Evolutionary conservation across 2,797 vertebrate species (phyloP), one percentile per base, ranked within the genome.

Genomic region (Cyclopterus lumpus): DNA sequence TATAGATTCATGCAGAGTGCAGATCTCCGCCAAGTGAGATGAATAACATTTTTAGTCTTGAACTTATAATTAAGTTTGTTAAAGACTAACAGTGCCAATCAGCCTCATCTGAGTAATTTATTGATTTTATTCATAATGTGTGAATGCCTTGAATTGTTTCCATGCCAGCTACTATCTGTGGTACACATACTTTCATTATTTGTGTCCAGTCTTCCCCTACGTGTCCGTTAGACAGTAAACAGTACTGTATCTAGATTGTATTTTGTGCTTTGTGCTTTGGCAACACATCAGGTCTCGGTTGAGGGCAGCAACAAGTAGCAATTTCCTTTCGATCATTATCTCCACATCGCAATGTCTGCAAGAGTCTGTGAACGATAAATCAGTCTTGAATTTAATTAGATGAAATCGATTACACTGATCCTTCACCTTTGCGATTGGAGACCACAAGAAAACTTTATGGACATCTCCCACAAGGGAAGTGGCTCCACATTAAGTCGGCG

Each of bases 381-480:
- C 68, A 68, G 60, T 74, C 49, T 63, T 63, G 51, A 59, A 69
- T 73, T 84, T 79, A 86, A 88, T 90, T 83, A 60, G 68, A 83
- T 69, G 18, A 71, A 60, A 68, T 64, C 72, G 30, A 86, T 87
- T 71, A 32, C 79, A 77, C 30, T 60, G 68, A 57, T 64, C 46
- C 12, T 7, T 76, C 24, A 51, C 44, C 60, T 48, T 82, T 68
- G 59, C 55, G 55, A 75, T 64, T 67, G 44, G 36, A 61, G 32
- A 28, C 2, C 16, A 64, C 32, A 42, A 42, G 20, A 64, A 38
- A 73, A 75, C 53, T 89, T 88, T 83, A 88, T 89, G 76, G 69
- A 82, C 70, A 79, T 64, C 82, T 89, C 80, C 69, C 57, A 86
- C 64, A 83, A 86, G 68, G 88, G 88, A 91, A 61, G 70, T 80